Base-by-base conservation (phyloP, 2,888 invertebrate species). In the Seira musarum region DNA sequence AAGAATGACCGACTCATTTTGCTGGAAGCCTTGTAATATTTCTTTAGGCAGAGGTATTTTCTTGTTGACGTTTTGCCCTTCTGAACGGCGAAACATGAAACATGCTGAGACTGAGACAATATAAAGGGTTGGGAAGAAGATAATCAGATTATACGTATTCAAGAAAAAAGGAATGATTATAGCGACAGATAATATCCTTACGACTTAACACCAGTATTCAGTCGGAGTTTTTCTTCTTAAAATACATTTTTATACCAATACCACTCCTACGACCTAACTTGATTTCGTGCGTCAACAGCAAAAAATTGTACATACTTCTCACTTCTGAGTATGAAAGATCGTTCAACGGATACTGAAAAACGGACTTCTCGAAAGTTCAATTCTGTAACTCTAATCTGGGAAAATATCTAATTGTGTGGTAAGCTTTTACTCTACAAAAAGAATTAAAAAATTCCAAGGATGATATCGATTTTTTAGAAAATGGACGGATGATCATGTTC, bases 261-360 rank as follows among this genome's bases (percentile, higher is more conserved):
- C 75, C 69, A 76, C 74, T 67, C 75, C 75, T 76, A 25, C 64
- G 49, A 60, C 68, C 46, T 68, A 40, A 67, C 25, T 74, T 67
- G 74, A 60, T 24, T 74, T 60, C 24, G 57, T 35, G 40, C 67
- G 46, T 67, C 24, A 53, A 22, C 17, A 69, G 49, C 46, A 24
- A 67, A 67, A 66, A 65, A 30, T 35, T 65, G 17, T 19, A 35
- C 8, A 13, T 65, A 46, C 46, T n/a, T n/a, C 30, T 30, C 6
- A 53, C 53, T 53, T 3, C n/a, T 17, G 53, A 13, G 15, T 13
- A 3, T 15, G 17, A 53, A 15, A 53, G 53, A 53, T 53, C 53
- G 13, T 53, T 53, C 53, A 53, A 53, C 53, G 53, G 53, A 53
- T 53, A 53, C 3, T 53, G 53, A 15, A 13, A 53, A 53, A 13